phyloP scores from a whole-genome alignment of 2,888 invertebrate species.

The Chironomus tentans region DNA sequence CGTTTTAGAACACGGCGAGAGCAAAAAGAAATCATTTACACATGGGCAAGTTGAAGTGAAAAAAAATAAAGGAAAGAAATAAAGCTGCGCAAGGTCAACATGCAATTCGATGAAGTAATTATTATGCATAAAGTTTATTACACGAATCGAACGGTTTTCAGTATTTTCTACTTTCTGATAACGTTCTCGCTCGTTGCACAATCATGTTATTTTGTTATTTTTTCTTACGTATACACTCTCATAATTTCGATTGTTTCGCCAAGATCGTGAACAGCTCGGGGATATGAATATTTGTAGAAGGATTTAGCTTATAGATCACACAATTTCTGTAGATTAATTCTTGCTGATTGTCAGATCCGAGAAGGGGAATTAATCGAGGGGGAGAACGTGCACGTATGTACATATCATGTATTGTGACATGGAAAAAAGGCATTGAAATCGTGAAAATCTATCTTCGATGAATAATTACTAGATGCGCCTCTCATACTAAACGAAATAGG shows the following conservation, averaged over 20 bases:
- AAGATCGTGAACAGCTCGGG: slow-evolving; percentile 16
- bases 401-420: too few relatives aligned
- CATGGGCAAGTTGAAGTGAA: not conserved
- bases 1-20: too few relatives aligned
- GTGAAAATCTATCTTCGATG: too few relatives aligned
- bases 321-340: too few relatives aligned
- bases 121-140: slow-evolving; percentile 23
- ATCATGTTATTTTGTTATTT: not conserved
- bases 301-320: too few relatives aligned
- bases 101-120: slow-evolving; percentile 25
- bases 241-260: not conserved
- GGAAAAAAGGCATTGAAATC: too few relatives aligned
- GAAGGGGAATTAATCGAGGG: too few relatives aligned
- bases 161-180: slow-evolving; percentile 9
- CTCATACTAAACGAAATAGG: too few relatives aligned
- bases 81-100: slow-evolving; percentile 16
- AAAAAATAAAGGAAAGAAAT: not conserved
- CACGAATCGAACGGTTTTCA: slow-evolving; percentile 9
- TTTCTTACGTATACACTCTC: not conserved
- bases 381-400: too few relatives aligned
- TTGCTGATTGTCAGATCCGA: too few relatives aligned
- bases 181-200: slow-evolving; percentile 9
- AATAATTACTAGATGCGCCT: too few relatives aligned
- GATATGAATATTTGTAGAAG: not conserved
- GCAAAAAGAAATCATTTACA: slow-evolving; percentile 5